phyloP scores from a whole-genome alignment of 2,113 vertebrate genomes.

The Alces alces region DNA sequence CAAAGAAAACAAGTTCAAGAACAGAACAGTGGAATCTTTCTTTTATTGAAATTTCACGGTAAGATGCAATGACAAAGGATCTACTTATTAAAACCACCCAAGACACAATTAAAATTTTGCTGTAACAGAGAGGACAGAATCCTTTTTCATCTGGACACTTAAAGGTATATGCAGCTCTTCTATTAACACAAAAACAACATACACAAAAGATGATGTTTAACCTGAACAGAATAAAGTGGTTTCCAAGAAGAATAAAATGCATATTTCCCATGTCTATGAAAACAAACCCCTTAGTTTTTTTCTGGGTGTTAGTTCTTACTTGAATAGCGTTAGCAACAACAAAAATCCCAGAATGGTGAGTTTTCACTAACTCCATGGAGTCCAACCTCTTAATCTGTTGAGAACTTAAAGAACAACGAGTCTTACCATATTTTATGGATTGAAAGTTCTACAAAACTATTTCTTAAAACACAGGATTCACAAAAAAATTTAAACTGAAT shows the following conservation, averaged over 20 bases:
- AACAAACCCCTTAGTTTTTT: not conserved
- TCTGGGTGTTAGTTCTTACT: not conserved
- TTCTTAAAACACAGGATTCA: not conserved
- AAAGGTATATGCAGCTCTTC: not conserved
- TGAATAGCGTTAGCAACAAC: not conserved
- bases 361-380: not conserved
- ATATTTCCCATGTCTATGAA: not conserved
- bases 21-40: constrained; percentile 38
- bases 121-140: not conserved
- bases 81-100: constrained; percentile 38
- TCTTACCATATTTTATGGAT: not conserved
- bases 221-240: not conserved
- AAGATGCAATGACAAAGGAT: constrained; percentile 34
- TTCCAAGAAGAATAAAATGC: constrained; percentile 22
- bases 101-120: constrained; percentile 3
- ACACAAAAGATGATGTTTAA: not conserved
- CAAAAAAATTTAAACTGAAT: not conserved
- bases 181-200: constrained; percentile 2
- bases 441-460: constrained; percentile 8
- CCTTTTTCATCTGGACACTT: not conserved
- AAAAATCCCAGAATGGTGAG: not conserved
- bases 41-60: constrained; percentile 51
- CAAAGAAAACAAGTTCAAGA: constrained; percentile 52
- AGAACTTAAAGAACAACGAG: not conserved
- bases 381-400: not conserved